A percentile compares a stretch with the other conserved stretches of the same genome.
Conservation (phyloP, 2,888 invertebrate genomes). For the Pandemis heparana region DNA sequence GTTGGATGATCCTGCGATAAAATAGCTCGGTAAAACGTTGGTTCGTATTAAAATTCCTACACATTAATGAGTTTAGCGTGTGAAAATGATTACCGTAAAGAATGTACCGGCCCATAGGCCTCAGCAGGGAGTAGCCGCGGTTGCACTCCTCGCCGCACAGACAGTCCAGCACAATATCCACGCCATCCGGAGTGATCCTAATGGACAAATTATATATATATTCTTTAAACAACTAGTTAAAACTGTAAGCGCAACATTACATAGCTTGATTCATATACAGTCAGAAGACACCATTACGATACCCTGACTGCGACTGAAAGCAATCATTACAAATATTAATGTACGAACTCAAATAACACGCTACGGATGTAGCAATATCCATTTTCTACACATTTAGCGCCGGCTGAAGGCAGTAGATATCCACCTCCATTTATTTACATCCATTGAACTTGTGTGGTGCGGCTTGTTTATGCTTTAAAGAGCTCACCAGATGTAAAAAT, state of each 20-base stretch:
- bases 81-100: slow-evolving; percentile 88
- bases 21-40: slow-evolving; percentile 35
- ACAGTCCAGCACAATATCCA: slow-evolving; percentile 95
- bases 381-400: slow-evolving; percentile 30
- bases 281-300: slow-evolving; percentile 10
- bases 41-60: slow-evolving; percentile 5
- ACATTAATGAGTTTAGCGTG: not conserved
- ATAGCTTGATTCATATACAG: not conserved
- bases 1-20: slow-evolving; percentile 91
- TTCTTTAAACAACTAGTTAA: no score
- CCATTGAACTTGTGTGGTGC: slow-evolving; percentile 70
- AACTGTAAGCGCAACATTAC: no score
- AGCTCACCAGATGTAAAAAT: slow-evolving; percentile 82
- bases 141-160: slow-evolving; percentile 96
- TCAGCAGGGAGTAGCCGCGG: slow-evolving; percentile 92
- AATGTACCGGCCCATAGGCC: slow-evolving; percentile 95
- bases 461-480: slow-evolving; percentile 75
- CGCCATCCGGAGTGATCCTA: slow-evolving; percentile 91
- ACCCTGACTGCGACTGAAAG: slow-evolving; percentile 25
- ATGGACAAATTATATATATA: slow-evolving; percentile 32
- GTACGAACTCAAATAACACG: slow-evolving; percentile 31
- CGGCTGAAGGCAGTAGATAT: slow-evolving; percentile 58
- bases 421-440: slow-evolving; percentile 72
- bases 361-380: slow-evolving; percentile 33
- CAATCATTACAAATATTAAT: slow-evolving; percentile 36